Base-by-base conservation (phyloP, 2,113 vertebrate species). In the Triplophysa dalaica region DNA sequence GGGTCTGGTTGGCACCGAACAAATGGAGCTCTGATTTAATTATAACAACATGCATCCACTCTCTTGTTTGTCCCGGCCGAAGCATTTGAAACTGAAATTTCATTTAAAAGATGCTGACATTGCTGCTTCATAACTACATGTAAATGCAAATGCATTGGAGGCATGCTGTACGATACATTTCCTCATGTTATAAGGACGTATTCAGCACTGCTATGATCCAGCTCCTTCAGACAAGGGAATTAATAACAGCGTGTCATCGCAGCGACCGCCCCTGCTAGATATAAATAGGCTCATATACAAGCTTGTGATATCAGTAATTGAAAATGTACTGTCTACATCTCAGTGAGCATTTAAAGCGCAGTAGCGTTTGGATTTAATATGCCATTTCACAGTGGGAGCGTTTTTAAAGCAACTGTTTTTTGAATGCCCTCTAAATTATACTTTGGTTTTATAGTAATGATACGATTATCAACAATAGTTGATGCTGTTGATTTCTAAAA, bases 131-230 rank as follows among this genome's bases (percentile, higher is more conserved):
- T 79, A 79, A 82, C 75, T 54, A 62, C 75, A 54, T 77, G 75
- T 79, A 82, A 84, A 76, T 68, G 72, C 72, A 82, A 66, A 82
- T 76, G 21, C 65, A 72, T 79, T 75, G 24, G 29, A 24, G 21
- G 19, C 58, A 75, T 75, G 58, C 14, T 75, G 63, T 4, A 26
- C 61, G 63, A 79, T 82, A 77, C 83, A 79, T 79, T 82, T 79
- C 65, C 19, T 66, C 72, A 38, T 41, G 75, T 82, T 84, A 82
- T 82, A 62, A 61, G 66, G 78, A 79, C 38, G 73, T 69, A 82
- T 82, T 84, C 80, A 79, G 78, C 75, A 22, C 43, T 26, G 13
- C 73, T 89, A 82, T 84, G 86, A 63, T 81, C 77, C 58, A 56
- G 12, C 62, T 56, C 75, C 43, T 68, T 82, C 64, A 22, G 65